Percentiles rank a stretch among this genome's conserved stretches.
phyloP scores from a whole-genome alignment of 2,113 vertebrate species.

The Protobothrops mucrosquamatus region DNA sequence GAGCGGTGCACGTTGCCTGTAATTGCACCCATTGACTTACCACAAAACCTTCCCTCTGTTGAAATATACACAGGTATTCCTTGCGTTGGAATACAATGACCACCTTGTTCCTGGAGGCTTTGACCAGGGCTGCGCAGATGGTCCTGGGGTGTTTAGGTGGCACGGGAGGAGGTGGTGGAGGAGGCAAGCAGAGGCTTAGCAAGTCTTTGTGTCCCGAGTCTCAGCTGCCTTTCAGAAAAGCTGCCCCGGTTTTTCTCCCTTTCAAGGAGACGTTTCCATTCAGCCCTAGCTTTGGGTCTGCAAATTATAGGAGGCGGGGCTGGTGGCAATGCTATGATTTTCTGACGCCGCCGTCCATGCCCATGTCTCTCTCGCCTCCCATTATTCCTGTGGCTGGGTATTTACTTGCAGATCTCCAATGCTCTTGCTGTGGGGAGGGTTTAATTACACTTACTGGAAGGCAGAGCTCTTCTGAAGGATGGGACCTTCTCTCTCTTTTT shows the following conservation, averaged over 20 bases:
- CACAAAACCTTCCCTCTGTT: slow-evolving; percentile 35
- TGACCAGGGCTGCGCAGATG: not conserved
- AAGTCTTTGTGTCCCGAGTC: slow-evolving; percentile 13
- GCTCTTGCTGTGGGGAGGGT: not conserved
- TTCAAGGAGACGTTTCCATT: not conserved
- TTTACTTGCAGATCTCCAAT: not conserved
- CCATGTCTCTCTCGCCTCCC: not conserved
- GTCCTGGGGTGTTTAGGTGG: slow-evolving; percentile 15
- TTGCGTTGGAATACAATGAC: slow-evolving; percentile 33
- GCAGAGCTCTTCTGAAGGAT: not conserved
- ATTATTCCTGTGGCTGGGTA: not conserved
- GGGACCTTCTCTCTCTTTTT: not conserved
- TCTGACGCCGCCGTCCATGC: not conserved
- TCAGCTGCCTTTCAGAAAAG: not conserved
- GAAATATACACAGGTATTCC: slow-evolving; percentile 38
- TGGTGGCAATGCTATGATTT: not conserved
- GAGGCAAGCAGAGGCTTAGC: not conserved
- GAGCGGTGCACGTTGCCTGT: slow-evolving; percentile 18
- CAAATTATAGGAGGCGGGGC: not conserved
- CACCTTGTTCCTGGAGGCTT: slow-evolving; percentile 26
- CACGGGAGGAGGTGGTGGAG: not conserved
- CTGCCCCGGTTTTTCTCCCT: slow-evolving; percentile 5
- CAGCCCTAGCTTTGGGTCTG: slow-evolving; percentile 5
- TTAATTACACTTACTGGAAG: not conserved
- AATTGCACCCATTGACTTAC: slow-evolving; percentile 40